Conservation (phyloP, 37 sponge, comb jelly and placozoan genomes). For the Ianthella basta region DNA sequence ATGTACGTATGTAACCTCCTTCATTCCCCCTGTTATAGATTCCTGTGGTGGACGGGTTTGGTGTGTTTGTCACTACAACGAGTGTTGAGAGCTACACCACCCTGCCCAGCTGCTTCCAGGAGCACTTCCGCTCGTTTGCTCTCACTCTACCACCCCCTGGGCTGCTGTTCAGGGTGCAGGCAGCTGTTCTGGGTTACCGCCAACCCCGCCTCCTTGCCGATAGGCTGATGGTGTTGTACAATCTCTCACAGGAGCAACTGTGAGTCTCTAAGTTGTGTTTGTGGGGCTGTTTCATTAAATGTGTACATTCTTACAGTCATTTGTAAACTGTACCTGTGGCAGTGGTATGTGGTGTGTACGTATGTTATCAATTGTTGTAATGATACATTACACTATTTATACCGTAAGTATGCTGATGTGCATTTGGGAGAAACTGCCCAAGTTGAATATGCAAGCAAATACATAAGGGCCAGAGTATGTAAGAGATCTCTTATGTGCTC, state of each 20-base stretch:
- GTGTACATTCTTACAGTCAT: not conserved
- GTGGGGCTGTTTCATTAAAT: not conserved
- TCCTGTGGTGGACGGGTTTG: conserved; percentile 28
- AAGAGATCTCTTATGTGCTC: no score
- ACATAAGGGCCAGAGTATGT: no score
- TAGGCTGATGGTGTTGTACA: conserved; percentile 63
- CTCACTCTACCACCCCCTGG: conserved; percentile 62
- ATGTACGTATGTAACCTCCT: not conserved
- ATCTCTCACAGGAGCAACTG: conserved; percentile 72
- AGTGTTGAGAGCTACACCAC: not conserved
- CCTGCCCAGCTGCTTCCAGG: conserved; percentile 55
- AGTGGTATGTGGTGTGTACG: not conserved
- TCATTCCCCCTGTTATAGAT: conserved; percentile 16
- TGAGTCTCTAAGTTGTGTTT: conserved; percentile 48
- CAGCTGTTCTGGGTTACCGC: conserved; percentile 69
- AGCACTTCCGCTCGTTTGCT: conserved; percentile 75
- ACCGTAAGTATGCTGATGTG: no score
- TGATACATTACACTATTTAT: no score
- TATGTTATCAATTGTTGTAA: no score
- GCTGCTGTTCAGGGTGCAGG: conserved; percentile 41
- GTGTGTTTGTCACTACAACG: conserved; percentile 49
- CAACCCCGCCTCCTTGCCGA: conserved; percentile 55
- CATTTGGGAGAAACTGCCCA: no score
- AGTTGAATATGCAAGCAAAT: no score
- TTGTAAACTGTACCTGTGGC: not conserved